Evolutionary conservation across 1,140 invertebrate genomes (phyloP), one percentile per base, ranked within the genome.

Genomic region (Drosophila albomicans): DNA sequence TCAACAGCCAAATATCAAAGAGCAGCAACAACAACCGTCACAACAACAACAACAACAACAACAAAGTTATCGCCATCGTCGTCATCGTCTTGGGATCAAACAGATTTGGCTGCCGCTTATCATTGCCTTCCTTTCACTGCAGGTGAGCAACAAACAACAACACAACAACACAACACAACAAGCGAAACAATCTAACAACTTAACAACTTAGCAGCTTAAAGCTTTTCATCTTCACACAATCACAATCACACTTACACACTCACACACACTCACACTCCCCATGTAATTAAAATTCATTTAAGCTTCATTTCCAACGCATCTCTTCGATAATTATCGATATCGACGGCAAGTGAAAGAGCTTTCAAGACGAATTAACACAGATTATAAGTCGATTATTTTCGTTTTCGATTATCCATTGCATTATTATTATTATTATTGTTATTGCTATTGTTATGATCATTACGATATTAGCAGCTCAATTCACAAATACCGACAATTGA

Each of bases 91-190:
- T 71, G 84, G 78, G 61, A 75, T 75, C 84, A 91, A 91, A 73
- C 89, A 87, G 82, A 90, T 91, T 90, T 91, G 86, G 79, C 71
- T 91, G 90, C 80, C 85, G 79, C 74, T 91, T 78, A 86, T 84
- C 80, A 76, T 91, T 75, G 41, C 63, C 20, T 90, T 90, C 90
- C 86, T 91, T 91, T 91, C 90, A 91, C 90, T 91, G 74, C 90
- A 91, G 90, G 90, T 91, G 74, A 91, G 90, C 59, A 45, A 54
- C 20, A 51, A 54, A 8, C 32, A 59, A 43, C 45, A 6, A 13
- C 49, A 57, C 20, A 64, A 49, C 28, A 28, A 68, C n/a, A 15
- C 15, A 15, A 15, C 10, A 15, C 32, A 64, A 48, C 20, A 58
- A 41, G 75, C 54, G 32, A 66, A 64, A 11, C 49, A 54, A 62